phyloP scores from a whole-genome alignment of 2,888 invertebrate species.

The Augochlorella aurata region DNA sequence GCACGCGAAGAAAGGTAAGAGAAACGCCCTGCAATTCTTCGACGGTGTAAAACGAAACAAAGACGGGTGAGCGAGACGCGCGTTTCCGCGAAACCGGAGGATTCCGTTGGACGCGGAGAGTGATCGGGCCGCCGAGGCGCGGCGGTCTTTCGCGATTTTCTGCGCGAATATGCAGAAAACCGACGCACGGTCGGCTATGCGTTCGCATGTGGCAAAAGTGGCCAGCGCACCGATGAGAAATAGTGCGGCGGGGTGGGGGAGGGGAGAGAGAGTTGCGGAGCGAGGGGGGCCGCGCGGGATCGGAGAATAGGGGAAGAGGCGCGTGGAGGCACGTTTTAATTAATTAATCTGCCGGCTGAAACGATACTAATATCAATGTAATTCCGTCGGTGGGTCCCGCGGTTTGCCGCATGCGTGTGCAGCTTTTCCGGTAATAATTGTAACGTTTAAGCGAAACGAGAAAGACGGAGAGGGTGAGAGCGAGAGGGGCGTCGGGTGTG shows the following conservation, averaged over 20 bases:
- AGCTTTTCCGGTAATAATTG: conserved; percentile 73
- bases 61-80: not conserved
- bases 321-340: conserved; percentile 75
- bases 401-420: conserved; percentile 76
- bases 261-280: not conserved
- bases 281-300: not conserved
- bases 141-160: conserved; percentile 14
- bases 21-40: not conserved
- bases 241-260: too few relatives aligned
- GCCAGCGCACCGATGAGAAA: conserved; percentile 45
- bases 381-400: conserved; percentile 74
- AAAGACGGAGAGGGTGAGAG: conserved; percentile 35
- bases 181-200: conserved; percentile 6
- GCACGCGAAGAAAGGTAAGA: conserved; percentile 84
- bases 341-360: conserved; percentile 79
- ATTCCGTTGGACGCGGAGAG: not conserved
- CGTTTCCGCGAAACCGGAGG: not conserved
- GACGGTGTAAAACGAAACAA: not conserved
- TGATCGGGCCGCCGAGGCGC: too few relatives aligned
- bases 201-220: conserved; percentile 39
- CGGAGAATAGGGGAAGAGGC: conserved; percentile 39
- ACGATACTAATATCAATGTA: conserved; percentile 80
- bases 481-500: conserved; percentile 2
- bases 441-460: conserved; percentile 69
- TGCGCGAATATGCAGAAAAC: conserved; percentile 25